Evolutionary conservation across 1,140 invertebrate species (phyloP), one percentile per base, ranked within the genome.

Genomic region (Mercenaria mercenaria): DNA sequence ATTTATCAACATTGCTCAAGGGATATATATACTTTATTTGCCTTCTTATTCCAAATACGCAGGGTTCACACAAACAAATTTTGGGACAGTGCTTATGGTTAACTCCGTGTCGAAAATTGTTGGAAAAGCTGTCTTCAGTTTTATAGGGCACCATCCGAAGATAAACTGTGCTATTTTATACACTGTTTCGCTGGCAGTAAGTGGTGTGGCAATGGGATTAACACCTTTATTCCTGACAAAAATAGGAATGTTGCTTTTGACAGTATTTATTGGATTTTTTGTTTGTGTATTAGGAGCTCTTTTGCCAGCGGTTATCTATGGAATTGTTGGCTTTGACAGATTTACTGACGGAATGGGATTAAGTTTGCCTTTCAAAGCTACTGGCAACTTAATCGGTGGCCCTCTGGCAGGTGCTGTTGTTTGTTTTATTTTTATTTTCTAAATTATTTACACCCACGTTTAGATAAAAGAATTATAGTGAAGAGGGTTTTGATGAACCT

Each of bases 321-420:
- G 29, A 61, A 84, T 84, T 50, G 81, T 84, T 3, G 81, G 81
- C 2, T 84, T 43, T 52, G 81, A 84, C 1, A 67, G 64, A 29
- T 84, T 84, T 26, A 37, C 81, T 29, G 81, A 84, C 56, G 81
- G 81, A 11, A 32, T 84, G 4, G 81, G 81, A 4, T n/a, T 84
- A 18, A 43, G n/a, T 15, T 23, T 84, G 8, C 81, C 81, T 20
- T 84, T 84, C 43, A 84, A 84, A 84, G 59, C 81, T 1, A 15
- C 26, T 50, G 81, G 81, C 18, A 84, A 84, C 41, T 37, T 84
- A 10, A 84, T 84, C 50, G 81, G 81, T 39, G 81, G 81, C 13
- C 81, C 81, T 4, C 6, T 84, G 20, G 81, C 61, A 43, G 81
- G 81, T 79, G 18, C n/a, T 74, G n/a, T 43, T 72, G 67, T 15